Conservation (phyloP, 1,140 invertebrate genomes). For the Papilio machaon region DNA sequence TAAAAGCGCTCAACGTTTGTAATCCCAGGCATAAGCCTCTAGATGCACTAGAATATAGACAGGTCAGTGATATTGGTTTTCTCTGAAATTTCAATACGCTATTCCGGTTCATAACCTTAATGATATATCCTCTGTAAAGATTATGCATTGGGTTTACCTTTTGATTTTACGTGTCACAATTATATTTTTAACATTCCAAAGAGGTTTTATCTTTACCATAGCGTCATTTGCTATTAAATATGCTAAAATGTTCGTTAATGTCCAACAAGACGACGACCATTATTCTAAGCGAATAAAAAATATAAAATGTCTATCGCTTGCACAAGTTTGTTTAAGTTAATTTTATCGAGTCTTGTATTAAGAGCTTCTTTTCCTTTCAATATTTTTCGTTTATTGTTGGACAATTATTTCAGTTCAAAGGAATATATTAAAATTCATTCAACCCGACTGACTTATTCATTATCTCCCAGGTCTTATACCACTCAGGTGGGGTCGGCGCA, state of each 20-base stretch:
- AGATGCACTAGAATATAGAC: background rate
- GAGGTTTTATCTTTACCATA: background rate
- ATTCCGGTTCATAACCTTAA: background rate
- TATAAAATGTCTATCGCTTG: background rate
- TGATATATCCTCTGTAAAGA: background rate
- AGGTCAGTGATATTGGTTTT: background rate
- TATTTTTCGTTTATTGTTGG: background rate
- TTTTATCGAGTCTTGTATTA: background rate
- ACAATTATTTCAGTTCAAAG: too few species aligned
- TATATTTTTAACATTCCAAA: background rate
- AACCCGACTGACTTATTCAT: too few species aligned
- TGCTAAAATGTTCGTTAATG: slow-evolving; percentile 22
- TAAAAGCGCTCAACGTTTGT: background rate
- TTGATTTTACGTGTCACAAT: background rate
- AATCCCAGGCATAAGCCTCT: background rate
- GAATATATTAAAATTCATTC: too few species aligned
- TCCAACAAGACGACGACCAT: slow-evolving; percentile 9
- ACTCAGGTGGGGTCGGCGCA: too few species aligned
- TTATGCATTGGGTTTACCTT: background rate
- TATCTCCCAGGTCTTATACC: too few species aligned
- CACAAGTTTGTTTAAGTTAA: background rate
- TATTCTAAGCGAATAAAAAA: slow-evolving; percentile 7
- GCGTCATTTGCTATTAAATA: background rate
- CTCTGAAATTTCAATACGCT: background rate
- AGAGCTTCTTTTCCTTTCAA: background rate